Conservation (phyloP, 2,888 invertebrate species). For the Thecophora atra region DNA sequence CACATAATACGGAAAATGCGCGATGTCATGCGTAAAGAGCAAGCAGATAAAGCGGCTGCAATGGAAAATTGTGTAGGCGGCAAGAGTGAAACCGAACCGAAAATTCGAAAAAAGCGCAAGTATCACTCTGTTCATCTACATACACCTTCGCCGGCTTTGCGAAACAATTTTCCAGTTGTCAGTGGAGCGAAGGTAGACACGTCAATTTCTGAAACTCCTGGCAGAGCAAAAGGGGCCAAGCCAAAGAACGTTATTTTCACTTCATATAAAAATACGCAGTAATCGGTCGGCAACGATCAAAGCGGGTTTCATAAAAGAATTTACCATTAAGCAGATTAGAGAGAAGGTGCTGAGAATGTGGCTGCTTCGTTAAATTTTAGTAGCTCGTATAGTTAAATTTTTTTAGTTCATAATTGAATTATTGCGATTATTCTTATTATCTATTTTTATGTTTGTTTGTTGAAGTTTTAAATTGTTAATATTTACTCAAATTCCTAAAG, state of each 20-base stretch:
- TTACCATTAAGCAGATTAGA: too few species aligned
- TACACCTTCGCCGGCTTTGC: conserved; percentile 5
- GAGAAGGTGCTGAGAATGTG: too few species aligned
- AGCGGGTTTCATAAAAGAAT: too few species aligned
- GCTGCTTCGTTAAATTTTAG: too few species aligned
- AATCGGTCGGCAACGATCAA: conserved; percentile 48
- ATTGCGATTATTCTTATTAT: too few species aligned
- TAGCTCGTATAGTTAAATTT: too few species aligned
- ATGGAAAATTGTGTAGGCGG: neutral
- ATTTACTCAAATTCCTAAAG: too few species aligned
- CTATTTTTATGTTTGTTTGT: too few species aligned
- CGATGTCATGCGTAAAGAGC: conserved; percentile 49
- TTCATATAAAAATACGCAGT: conserved; percentile 57
- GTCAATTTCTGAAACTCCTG: conserved; percentile 62
- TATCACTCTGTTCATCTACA: neutral
- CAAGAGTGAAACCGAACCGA: conserved; percentile 35
- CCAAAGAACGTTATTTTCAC: conserved; percentile 56
- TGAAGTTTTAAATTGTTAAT: too few species aligned
- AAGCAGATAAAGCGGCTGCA: conserved; percentile 30
- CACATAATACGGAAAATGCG: conserved; percentile 54
- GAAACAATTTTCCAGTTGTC: conserved; percentile 23
- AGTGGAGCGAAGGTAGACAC: conserved; percentile 42
- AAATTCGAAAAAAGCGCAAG: conserved; percentile 36
- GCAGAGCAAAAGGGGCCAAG: conserved; percentile 47
- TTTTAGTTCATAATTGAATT: too few species aligned